phyloP scores from a whole-genome alignment of 2,797 vertebrate species.

The Scolopax rusticola region DNA sequence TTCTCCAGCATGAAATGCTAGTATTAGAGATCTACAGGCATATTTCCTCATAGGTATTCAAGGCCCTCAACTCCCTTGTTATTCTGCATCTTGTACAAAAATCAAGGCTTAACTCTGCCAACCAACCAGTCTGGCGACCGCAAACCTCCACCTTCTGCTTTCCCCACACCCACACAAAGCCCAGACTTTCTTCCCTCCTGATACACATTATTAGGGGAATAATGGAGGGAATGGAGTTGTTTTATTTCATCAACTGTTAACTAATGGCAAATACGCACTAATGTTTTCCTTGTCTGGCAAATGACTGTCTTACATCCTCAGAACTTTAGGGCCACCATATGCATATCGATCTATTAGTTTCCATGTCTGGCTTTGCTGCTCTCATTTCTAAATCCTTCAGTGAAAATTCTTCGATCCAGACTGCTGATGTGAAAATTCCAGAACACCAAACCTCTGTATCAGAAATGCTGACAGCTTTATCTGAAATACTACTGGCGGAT shows the following conservation, averaged over 20 bases:
- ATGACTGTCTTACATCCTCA: neutral
- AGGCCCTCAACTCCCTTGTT: neutral
- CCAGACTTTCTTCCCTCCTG: neutral
- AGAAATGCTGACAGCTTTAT: slow-evolving; percentile 5
- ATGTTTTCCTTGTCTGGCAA: neutral
- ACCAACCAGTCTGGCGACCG: neutral
- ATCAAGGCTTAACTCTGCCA: neutral
- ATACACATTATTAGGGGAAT: neutral
- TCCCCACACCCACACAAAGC: neutral
- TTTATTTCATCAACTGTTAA: neutral
- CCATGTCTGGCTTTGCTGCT: neutral
- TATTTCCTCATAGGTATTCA: neutral
- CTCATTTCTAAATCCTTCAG: neutral
- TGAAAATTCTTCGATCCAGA: neutral
- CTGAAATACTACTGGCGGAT: neutral
- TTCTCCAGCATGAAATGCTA: neutral
- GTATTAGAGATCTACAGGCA: neutral
- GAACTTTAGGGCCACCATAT: neutral
- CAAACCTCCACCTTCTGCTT: neutral
- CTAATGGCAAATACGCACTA: neutral
- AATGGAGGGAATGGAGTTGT: neutral
- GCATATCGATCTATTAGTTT: neutral
- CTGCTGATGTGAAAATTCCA: neutral
- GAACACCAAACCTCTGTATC: neutral
- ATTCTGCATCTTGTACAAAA: neutral